Evolutionary conservation across 2,888 invertebrate genomes (phyloP).

Genomic region (Alloscopus bannaensis): DNA sequence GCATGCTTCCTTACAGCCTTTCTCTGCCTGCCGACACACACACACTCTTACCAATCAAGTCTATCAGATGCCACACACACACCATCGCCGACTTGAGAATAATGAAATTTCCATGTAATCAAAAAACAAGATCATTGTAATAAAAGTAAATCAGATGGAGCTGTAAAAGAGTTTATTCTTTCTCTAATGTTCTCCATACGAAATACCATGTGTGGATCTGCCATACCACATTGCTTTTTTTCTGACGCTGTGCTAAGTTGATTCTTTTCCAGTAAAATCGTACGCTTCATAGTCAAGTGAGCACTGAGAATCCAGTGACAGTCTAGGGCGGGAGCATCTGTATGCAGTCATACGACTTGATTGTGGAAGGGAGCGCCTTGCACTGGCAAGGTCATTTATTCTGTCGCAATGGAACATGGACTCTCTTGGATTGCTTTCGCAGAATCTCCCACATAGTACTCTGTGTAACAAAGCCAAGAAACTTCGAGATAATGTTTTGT

Average conservation of each 20-base stretch:
- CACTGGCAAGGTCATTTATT: conserved; percentile 20
- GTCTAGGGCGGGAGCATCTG: neutral
- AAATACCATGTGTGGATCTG: neutral
- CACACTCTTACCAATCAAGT: no score
- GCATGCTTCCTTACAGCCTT: no score
- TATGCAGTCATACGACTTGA: neutral
- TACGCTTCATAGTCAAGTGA: neutral
- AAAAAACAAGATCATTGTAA: conserved; percentile 49
- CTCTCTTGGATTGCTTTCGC: neutral
- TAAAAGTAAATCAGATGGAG: conserved; percentile 63
- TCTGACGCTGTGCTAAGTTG: neutral
- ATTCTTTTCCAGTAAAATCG: neutral
- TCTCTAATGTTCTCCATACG: neutral
- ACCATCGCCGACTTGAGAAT: no score
- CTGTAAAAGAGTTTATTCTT: conserved; percentile 45
- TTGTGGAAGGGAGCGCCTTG: neutral
- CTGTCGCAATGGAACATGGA: conserved; percentile 2
- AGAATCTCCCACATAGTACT: conserved; percentile 27
- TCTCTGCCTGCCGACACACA: neutral
- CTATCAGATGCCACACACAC: no score
- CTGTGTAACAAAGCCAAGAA: conserved; percentile 2
- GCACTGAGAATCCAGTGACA: neutral
- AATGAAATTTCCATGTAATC: conserved; percentile 49
- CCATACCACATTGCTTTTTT: neutral
- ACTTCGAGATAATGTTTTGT: conserved; percentile 5